Base-by-base conservation (phyloP, 2,797 vertebrate genomes). In the Setipinna tenuifilis region DNA sequence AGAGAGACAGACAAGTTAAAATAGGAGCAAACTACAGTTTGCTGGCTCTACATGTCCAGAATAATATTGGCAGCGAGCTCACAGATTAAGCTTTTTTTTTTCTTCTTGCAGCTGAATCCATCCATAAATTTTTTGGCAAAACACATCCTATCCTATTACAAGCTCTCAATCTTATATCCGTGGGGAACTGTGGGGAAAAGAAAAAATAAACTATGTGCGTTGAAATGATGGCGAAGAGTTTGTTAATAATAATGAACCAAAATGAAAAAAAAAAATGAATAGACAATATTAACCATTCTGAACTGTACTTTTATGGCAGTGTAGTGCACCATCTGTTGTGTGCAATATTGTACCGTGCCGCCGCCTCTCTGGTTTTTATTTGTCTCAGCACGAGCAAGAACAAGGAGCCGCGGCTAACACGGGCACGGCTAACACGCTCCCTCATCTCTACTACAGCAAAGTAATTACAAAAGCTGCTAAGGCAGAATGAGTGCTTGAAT, bases 401-500 rank as follows among this genome's bases (percentile, higher is more conserved):
- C 71, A 44, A 78, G 35, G 35, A 44, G 19, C 71, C 16, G 44
- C 0, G 19, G 19, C 31, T 78, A 2, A 78, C 7, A 19, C 31
- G 44, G 71, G 46, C 46, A 48, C 46, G 46, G 10, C 46, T 48
- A 48, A 48, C 3, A 48, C 46, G 10, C 46, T 44, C 71, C 31
- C 71, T 78, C 35, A 21, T 44, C 19, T 78, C 71, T 44, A 5
- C 71, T 9, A 19, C 19, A 78, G 71, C 6, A 78, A 78, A 41
- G 35, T 35, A 78, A 78, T 78, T 78, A 78, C 71, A 84, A 88
- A 48, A 16, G 83, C 88, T 84, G 75, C 0, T 7, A 86, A 89
- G 71, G 58, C 59, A 35, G 81, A 87, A 86, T 88, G 81, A 82
- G 23, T 86, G 86, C 16, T 46, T n/a, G 82, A 86, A 91, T 86